Conservation (phyloP, 1,140 invertebrate species). For the Macrostomum lignano region DNA sequence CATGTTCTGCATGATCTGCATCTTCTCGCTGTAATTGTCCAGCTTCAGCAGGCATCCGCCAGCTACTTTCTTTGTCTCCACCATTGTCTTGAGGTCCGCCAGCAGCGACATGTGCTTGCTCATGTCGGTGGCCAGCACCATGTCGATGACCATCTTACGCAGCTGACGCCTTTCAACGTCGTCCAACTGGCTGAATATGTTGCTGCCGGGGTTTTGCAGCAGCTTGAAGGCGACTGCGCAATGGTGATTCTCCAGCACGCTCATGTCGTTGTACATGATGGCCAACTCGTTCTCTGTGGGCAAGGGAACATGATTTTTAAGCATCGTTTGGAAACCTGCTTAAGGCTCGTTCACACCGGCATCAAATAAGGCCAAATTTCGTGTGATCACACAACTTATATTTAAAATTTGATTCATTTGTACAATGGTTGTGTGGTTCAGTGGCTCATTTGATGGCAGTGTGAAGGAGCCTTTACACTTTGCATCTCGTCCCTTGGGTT, state of each 20-base stretch:
- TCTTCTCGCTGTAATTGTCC: slow-evolving; percentile 85
- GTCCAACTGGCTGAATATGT: slow-evolving; percentile 56
- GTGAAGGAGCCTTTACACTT: no score
- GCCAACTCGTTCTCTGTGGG: slow-evolving; percentile 49
- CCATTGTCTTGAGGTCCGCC: slow-evolving; percentile 28
- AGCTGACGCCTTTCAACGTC: slow-evolving; percentile 71
- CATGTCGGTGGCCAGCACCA: slow-evolving; percentile 86
- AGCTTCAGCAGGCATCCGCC: slow-evolving; percentile 61
- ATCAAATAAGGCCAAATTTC: no score
- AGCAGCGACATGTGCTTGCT: slow-evolving; percentile 39
- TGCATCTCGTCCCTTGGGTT: no score
- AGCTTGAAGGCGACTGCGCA: slow-evolving; percentile 78
- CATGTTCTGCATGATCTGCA: slow-evolving; percentile 91
- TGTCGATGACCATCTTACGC: slow-evolving; percentile 86
- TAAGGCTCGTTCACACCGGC: no score
- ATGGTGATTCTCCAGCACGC: slow-evolving; percentile 80
- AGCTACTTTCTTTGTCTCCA: slow-evolving; percentile 79
- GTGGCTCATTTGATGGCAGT: no score
- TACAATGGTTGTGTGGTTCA: no score
- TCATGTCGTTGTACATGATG: slow-evolving; percentile 88
- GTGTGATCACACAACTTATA: no score
- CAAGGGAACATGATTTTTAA: background rate
- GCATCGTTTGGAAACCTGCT: no score
- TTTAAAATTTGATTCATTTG: no score
- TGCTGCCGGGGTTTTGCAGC: slow-evolving; percentile 63